Base-by-base conservation (phyloP, 2,113 vertebrate genomes). In the Lampris incognitus region DNA sequence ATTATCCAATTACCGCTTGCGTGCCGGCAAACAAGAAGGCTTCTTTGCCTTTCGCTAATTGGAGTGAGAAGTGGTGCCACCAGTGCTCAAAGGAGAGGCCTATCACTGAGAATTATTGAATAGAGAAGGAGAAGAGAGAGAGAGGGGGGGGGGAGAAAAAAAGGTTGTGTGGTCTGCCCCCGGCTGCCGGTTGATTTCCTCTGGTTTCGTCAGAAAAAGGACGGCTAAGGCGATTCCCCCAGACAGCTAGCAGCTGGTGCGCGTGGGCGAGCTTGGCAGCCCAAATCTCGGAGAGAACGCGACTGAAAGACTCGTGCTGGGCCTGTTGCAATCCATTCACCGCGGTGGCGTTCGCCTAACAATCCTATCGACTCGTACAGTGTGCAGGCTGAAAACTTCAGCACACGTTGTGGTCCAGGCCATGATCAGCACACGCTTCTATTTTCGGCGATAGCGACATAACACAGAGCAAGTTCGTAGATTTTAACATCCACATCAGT, bases 171-270 rank as follows among this genome's bases (percentile, higher is more conserved):
- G 84, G 85, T 88, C 85, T 42, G 83, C 90, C 85, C 68, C 65
- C 56, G 82, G 89, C 87, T 86, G 87, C 88, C 73, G 49, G 85
- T 79, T 87, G 83, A 89, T 92, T 93, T 92, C 91, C 86, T 93
- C 85, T 84, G 82, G 90, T 93, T 93, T 92, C 92, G 90, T 93
- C 92, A 93, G 86, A 87, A 87, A 90, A 78, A 82, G 84, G 80
- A 88, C 74, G 86, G 76, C 81, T 78, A 78, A 80, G 83, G 82
- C 81, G 81, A 88, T 86, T 86, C 78, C 85, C 83, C 87, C 69
- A 87, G 91, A 90, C 88, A 74, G 77, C 84, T 85, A 76, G 72
- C 87, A 87, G 88, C 87, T 90, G 89, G 74, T 79, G 87, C 74
- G 86, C 85, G 90, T 84, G 74, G 89, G 88, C 83, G 81, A 87